Base-by-base conservation (phyloP, 2,797 vertebrate genomes). In the Enteromius anoplus region DNA sequence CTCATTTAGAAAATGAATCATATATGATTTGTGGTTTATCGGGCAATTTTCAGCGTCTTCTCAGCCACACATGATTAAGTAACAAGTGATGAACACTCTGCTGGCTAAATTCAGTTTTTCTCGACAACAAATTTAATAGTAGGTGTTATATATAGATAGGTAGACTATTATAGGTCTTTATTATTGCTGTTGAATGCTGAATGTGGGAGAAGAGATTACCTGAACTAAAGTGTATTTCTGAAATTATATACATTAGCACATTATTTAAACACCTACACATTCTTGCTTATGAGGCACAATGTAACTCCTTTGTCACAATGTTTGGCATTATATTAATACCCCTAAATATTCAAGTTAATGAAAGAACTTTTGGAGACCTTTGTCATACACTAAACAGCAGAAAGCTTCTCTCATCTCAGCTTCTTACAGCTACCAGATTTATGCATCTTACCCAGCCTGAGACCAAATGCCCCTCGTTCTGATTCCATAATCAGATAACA, bases 401-500 rank as follows among this genome's bases (percentile, higher is more conserved):
- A 1, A 58, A 60, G n/a, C 34, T 68, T 32, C 58, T 69, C 34
- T 55, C 23, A 19, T 76, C 51, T 72, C 69, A 82, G 15, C 17
- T 29, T 71, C 65, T 81, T 53, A 49, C n/a, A 66, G 76, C 58
- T 82, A 60, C 15, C 17, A 66, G 55, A 82, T 87, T 42, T 75
- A 78, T 78, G 75, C 65, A 51, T 47, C 62, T 82, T 68, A 23
- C 29, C 21, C 19, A 49, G 47, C 75, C 68, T 75, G 49, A 60
- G 60, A 47, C 77, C 66, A 49, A 58, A 80, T 55, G 65, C 2
- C 80, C 70, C 15, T 82, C 5, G 2, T 66, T 37, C 64, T 49
- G 70, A 71, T 77, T 60, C 55, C 79, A 58, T 49, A 42, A 40
- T 81, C 66, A 83, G 84, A 83, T 83, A 85, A 84, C 70, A 58